A percentile compares a stretch with the other conserved stretches of the same genome.
Evolutionary conservation across 1,140 invertebrate genomes (phyloP).

Genomic region (Aplysia californica): DNA sequence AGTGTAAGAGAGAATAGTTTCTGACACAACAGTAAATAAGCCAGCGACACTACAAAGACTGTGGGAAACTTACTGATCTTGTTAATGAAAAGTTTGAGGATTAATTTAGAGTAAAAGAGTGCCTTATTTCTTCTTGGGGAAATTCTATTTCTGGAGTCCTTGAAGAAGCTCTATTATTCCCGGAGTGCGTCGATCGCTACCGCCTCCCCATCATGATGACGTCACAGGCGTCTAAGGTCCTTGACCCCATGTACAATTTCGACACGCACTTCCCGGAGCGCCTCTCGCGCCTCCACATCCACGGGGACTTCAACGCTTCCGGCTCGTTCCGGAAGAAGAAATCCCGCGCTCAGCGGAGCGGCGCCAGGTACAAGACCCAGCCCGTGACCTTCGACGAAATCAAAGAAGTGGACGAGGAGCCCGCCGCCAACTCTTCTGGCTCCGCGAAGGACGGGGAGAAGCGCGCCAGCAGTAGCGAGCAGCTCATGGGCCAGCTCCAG

Average conservation of each 20-base stretch:
- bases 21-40: background rate
- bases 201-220: conserved; percentile 23
- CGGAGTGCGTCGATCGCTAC: background rate
- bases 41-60: background rate
- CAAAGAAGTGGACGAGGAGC: conserved; percentile 71
- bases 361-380: conserved; percentile 75
- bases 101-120: background rate
- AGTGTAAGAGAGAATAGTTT: too few species aligned
- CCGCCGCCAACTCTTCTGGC: background rate
- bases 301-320: conserved; percentile 45
- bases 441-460: background rate
- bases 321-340: conserved; percentile 40
- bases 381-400: conserved; percentile 83
- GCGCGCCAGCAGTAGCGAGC: conserved; percentile 27
- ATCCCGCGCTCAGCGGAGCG: conserved; percentile 43
- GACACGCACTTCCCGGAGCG: conserved; percentile 80
- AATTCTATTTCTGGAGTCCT: background rate
- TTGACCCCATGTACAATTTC: conserved; percentile 70
- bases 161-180: background rate
- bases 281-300: conserved; percentile 72
- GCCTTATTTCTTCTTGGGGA: background rate
- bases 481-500: conserved; percentile 52
- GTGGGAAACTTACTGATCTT: background rate
- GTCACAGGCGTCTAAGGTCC: conserved; percentile 38
- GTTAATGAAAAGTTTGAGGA: background rate